phyloP scores from a whole-genome alignment of 2,888 invertebrate species.

The Pachymerium ferrugineum region DNA sequence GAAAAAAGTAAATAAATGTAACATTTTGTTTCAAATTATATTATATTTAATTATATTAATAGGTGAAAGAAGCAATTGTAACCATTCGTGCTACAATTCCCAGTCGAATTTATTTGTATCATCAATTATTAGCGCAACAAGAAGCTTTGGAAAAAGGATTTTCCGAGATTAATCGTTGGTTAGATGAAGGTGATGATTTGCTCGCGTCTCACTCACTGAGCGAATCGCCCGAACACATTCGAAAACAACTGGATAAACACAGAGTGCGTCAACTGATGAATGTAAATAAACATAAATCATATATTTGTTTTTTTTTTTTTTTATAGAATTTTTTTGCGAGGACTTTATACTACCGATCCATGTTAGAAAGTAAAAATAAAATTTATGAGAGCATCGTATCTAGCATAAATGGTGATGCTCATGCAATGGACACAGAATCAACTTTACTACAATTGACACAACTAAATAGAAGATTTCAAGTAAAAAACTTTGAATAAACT shows the following conservation, averaged over 20 bases:
- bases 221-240: constrained; percentile 65
- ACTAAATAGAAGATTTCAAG: constrained; percentile 46
- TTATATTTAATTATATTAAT: background rate
- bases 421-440: background rate
- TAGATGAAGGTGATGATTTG: constrained; percentile 74
- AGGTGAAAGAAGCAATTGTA: constrained; percentile 65
- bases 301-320: constrained; percentile 26
- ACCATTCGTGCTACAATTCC: constrained; percentile 76
- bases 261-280: constrained; percentile 55
- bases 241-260: constrained; percentile 70
- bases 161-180: constrained; percentile 77
- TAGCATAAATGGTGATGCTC: background rate
- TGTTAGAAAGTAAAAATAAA: constrained; percentile 92
- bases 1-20: constrained; percentile 53
- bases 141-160: constrained; percentile 84
- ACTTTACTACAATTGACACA: constrained; percentile 58
- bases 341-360: constrained; percentile 83
- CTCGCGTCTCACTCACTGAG: constrained; percentile 57
- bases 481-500: background rate
- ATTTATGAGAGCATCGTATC: constrained; percentile 74
- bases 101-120: constrained; percentile 70
- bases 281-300: background rate
- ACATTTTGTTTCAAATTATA: background rate
- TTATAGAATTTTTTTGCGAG: constrained; percentile 69
- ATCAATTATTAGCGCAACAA: constrained; percentile 75